Conservation (phyloP, 2,797 vertebrate species). For the Buceros bicornis region DNA sequence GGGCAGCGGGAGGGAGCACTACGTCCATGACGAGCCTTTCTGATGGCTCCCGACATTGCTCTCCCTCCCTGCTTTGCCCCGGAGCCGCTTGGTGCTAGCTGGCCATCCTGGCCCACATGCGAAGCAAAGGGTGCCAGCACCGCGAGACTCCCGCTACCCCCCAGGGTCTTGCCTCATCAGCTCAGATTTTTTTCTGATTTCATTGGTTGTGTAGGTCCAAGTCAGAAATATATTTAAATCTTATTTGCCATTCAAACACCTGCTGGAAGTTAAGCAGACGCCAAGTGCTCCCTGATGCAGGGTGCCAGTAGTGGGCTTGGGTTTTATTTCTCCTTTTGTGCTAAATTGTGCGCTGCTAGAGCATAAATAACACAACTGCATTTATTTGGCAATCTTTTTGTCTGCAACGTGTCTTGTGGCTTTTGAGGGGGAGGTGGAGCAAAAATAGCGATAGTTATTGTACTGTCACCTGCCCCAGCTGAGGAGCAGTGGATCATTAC, state of each 20-base stretch:
- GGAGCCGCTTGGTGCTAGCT: background rate
- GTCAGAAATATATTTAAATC: background rate
- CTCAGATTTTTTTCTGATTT: background rate
- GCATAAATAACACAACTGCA: slow-evolving; percentile 34
- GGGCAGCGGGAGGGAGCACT: background rate
- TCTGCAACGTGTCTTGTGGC: background rate
- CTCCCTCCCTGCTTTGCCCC: background rate
- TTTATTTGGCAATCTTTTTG: background rate
- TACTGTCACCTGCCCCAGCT: background rate
- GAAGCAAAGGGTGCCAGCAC: background rate
- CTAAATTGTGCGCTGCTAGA: background rate
- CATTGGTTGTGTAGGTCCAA: background rate
- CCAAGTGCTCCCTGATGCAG: background rate
- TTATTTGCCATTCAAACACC: background rate
- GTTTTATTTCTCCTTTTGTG: background rate
- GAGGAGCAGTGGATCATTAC: background rate
- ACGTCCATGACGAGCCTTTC: rapidly evolving
- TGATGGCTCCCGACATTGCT: background rate
- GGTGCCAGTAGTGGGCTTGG: background rate
- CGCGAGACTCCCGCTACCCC: rapidly evolving
- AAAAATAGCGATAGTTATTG: background rate
- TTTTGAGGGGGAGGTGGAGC: slow-evolving; percentile 5
- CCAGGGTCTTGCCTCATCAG: background rate
- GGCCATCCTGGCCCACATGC: background rate
- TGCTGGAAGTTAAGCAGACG: background rate